These are phyloP conservation scores for Sebastes hubbsi DNA, from an alignment of 2,797 vertebrate species.

Conservation along the genomic window DNA sequence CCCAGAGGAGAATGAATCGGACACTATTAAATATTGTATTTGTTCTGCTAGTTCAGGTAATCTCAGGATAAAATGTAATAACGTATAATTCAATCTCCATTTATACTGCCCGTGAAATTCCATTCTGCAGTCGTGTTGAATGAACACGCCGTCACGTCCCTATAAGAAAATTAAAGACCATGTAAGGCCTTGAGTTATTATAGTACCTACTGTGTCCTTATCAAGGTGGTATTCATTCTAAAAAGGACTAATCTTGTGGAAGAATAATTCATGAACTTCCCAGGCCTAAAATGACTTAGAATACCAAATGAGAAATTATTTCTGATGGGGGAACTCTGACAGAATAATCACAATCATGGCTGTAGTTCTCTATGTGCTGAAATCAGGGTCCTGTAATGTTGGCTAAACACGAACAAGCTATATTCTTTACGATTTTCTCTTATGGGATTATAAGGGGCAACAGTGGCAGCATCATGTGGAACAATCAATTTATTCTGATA, in stretches of 20 bases:
- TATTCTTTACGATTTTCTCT: background rate
- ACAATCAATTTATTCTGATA: background rate
- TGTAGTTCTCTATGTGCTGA: background rate
- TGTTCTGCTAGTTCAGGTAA: constrained; percentile 60
- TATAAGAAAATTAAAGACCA: constrained; percentile 38
- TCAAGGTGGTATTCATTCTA: constrained; percentile 19
- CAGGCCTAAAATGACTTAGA: background rate
- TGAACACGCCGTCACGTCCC: constrained; percentile 4
- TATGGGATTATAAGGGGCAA: background rate
- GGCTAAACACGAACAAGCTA: background rate
- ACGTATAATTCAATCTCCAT: constrained; percentile 57
- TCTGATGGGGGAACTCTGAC: background rate
- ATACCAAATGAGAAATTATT: constrained; percentile 2
- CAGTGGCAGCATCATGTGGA: background rate
- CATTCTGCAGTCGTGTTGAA: constrained; percentile 18
- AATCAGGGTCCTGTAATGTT: background rate
- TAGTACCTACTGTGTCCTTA: constrained; percentile 10
- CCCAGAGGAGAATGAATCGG: constrained; percentile 44
- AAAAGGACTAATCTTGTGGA: constrained; percentile 11
- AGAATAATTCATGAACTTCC: constrained; percentile 26
- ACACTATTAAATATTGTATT: constrained; percentile 62
- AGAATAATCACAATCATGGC: background rate
- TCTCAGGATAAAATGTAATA: constrained; percentile 55
- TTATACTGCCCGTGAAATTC: constrained; percentile 45
- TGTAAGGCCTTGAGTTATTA: constrained; percentile 27